These are phyloP conservation scores for Anagyrus pseudococci DNA, from an alignment of 2,888 invertebrate species.

Conservation along the genomic window DNA sequence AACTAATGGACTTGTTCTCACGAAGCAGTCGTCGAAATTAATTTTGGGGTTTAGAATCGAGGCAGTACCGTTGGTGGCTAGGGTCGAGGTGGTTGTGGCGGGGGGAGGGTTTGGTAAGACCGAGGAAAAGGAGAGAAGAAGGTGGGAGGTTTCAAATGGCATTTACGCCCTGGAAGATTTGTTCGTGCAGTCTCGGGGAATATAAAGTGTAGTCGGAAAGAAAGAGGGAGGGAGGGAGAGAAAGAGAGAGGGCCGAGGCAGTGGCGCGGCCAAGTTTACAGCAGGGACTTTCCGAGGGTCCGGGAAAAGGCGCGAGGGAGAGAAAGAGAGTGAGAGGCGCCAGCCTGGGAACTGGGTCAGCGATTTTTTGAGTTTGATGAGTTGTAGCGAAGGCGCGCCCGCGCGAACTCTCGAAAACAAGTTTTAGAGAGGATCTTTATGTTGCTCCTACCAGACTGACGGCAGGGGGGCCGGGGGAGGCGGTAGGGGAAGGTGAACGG, in stretches of 20 bases:
- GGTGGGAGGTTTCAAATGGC: constrained; percentile 15
- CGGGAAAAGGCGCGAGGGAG: no score
- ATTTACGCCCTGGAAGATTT: constrained; percentile 37
- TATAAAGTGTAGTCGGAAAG: constrained; percentile 29
- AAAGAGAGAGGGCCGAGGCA: not conserved
- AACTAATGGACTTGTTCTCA: constrained; percentile 20
- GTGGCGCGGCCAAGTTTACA: constrained; percentile 14
- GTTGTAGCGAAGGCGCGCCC: constrained; percentile 19
- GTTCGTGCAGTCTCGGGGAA: constrained; percentile 10
- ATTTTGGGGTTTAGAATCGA: constrained; percentile 18
- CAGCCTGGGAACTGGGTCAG: constrained; percentile 27
- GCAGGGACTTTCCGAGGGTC: not conserved
- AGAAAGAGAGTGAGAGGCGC: no score
- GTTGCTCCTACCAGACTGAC: not conserved
- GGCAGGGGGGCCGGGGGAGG: no score
- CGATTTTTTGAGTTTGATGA: constrained; percentile 31
- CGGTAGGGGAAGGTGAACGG: no score
- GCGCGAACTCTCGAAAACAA: constrained; percentile 22
- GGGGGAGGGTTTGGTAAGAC: not conserved
- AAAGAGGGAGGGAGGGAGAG: no score
- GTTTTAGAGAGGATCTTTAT: constrained; percentile 2
- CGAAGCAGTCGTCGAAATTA: constrained; percentile 13
- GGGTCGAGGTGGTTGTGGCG: no score
- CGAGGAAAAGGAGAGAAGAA: constrained; percentile 1
- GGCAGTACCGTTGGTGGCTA: no score